Percentiles rank a stretch among this genome's conserved stretches.
Evolutionary conservation across 1,140 invertebrate species (phyloP).

Genomic region (Apolygus lucorum): DNA sequence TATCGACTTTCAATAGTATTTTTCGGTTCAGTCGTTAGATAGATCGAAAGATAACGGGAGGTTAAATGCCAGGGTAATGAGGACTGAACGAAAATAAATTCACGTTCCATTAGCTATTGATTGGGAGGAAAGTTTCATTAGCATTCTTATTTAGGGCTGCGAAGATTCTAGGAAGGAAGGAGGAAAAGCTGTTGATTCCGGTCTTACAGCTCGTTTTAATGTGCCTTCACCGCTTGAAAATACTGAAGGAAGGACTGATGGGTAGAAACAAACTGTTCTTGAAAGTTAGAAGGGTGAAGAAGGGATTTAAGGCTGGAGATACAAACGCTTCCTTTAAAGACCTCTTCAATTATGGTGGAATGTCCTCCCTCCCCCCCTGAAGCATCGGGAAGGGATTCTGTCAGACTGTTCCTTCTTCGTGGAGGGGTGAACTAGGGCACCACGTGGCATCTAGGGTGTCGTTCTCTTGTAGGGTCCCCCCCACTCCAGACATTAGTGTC

Average conservation of each 20-base stretch:
- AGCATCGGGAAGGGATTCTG: neutral
- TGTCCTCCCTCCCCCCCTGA: neutral
- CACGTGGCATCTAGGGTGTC: neutral
- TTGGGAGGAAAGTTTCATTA: too few species aligned
- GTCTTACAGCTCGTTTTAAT: neutral
- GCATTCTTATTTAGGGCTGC: too few species aligned
- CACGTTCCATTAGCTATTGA: too few species aligned
- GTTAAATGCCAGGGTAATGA: too few species aligned
- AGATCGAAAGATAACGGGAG: too few species aligned
- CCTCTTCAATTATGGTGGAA: neutral
- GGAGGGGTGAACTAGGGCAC: neutral
- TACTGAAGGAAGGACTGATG: neutral
- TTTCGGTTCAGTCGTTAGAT: too few species aligned
- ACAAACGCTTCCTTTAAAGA: neutral
- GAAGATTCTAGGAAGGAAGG: too few species aligned
- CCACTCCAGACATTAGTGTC: conserved; percentile 6
- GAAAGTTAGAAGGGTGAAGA: neutral
- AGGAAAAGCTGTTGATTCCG: neutral
- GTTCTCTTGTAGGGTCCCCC: neutral
- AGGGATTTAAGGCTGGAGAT: neutral
- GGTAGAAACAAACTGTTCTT: neutral
- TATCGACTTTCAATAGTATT: too few species aligned
- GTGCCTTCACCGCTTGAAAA: neutral
- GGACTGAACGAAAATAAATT: too few species aligned
- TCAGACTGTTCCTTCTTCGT: neutral